Percentiles rank a stretch among this genome's conserved stretches.
Conservation (phyloP, 2,888 invertebrate species). For the Coleophora deauratella region DNA sequence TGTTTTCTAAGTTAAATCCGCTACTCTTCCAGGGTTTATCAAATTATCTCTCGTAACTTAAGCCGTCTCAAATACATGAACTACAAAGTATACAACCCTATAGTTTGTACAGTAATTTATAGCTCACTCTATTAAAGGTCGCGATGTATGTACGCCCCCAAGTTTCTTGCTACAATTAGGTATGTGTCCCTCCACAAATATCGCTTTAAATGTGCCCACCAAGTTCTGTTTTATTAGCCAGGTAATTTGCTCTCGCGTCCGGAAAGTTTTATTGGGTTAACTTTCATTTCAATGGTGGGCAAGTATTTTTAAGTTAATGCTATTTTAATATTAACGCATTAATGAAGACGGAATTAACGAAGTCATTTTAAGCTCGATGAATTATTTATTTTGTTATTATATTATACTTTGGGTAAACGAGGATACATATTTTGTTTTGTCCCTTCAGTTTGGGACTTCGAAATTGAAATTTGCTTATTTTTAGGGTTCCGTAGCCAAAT, state of each 20-base stretch:
- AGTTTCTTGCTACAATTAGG: conserved; percentile 42
- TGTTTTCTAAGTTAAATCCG: too few relatives aligned
- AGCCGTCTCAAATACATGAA: conserved; percentile 12
- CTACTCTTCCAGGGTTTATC: conserved; percentile 33
- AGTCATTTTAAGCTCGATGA: too few relatives aligned
- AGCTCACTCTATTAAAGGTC: conserved; percentile 45
- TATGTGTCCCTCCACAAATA: conserved; percentile 32
- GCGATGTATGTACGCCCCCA: conserved; percentile 24
- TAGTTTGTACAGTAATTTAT: conserved; percentile 44
- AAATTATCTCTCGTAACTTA: conserved; percentile 37
- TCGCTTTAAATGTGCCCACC: conserved; percentile 21
- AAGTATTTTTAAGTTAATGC: too few relatives aligned
- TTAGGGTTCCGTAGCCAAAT: too few relatives aligned
- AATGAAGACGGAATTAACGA: too few relatives aligned
- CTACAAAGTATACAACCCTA: conserved; percentile 30
- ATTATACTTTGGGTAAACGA: too few relatives aligned
- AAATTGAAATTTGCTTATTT: too few relatives aligned
- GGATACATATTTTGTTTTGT: too few relatives aligned
- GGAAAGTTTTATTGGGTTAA: conserved; percentile 5
- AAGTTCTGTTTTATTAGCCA: conserved; percentile 21
- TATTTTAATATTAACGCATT: too few relatives aligned
- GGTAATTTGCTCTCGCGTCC: conserved; percentile 22
- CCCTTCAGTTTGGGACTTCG: too few relatives aligned
- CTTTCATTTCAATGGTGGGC: background rate
- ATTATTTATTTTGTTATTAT: too few relatives aligned